Conservation (phyloP, 2,888 invertebrate genomes). For the Camptogramma bilineatum region DNA sequence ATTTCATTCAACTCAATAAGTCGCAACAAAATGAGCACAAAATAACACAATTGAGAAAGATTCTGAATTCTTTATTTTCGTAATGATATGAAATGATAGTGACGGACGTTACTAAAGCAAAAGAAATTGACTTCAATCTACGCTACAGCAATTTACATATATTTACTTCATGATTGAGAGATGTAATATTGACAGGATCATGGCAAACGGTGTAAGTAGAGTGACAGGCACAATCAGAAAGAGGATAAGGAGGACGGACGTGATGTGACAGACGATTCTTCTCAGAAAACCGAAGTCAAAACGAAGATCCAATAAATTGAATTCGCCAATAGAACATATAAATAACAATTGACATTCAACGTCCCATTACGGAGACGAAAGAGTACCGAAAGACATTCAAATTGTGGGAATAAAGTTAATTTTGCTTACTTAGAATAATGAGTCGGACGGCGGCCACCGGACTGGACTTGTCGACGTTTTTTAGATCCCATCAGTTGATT, state of each 20-base stretch:
- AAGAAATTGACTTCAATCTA: no score
- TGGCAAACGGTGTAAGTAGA: no score
- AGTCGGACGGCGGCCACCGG: slow-evolving; percentile 80
- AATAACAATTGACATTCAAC: slow-evolving; percentile 71
- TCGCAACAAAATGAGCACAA: background rate
- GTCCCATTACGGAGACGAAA: slow-evolving; percentile 61
- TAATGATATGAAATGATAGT: background rate
- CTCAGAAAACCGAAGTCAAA: slow-evolving; percentile 35
- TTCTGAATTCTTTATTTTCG: background rate
- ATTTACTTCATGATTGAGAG: no score
- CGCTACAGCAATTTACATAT: no score
- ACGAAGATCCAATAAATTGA: slow-evolving; percentile 69
- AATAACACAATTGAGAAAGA: background rate
- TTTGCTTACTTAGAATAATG: slow-evolving; percentile 82
- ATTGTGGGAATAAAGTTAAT: slow-evolving; percentile 84
- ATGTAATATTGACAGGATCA: no score
- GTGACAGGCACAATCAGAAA: background rate
- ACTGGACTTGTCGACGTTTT: slow-evolving; percentile 70
- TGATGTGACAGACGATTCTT: background rate
- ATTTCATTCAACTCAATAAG: background rate
- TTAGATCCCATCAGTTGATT: slow-evolving; percentile 77
- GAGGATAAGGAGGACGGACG: background rate
- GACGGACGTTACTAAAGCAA: no score
- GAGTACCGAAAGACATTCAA: slow-evolving; percentile 64
- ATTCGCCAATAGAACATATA: slow-evolving; percentile 74